Evolutionary conservation across 2,113 vertebrate genomes (phyloP).

Genomic region (Ellobius talpinus): DNA sequence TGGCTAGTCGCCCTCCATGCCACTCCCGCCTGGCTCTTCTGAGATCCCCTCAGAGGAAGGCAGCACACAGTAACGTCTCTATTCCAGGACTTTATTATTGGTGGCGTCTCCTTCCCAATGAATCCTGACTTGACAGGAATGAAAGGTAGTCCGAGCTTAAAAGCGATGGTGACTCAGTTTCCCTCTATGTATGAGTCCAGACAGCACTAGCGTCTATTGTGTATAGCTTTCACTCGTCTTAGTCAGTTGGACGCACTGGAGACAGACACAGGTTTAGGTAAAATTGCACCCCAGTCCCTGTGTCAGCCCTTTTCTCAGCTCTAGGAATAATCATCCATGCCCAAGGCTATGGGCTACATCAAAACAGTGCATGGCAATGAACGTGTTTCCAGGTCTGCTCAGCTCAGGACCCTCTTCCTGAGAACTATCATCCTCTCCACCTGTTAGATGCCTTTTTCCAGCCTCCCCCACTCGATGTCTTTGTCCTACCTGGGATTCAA

Average conservation of each 20-base stretch:
- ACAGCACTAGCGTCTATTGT: background rate
- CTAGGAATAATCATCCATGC: background rate
- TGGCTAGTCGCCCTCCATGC: background rate
- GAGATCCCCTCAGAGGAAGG: background rate
- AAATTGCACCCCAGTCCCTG: background rate
- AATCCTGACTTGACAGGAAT: conserved; percentile 33
- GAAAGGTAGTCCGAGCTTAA: background rate
- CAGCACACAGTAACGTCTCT: background rate
- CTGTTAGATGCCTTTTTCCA: too few species aligned
- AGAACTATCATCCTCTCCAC: background rate
- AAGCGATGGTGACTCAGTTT: background rate
- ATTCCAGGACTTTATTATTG: background rate
- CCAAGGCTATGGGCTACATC: background rate
- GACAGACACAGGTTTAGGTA: background rate
- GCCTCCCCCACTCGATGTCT: background rate
- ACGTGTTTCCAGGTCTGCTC: background rate
- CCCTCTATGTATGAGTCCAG: background rate
- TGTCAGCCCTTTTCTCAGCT: background rate
- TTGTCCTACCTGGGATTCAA: background rate
- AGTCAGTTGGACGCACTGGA: background rate
- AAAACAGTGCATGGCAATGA: background rate
- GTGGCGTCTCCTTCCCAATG: background rate
- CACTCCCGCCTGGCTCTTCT: background rate
- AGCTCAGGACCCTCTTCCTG: background rate
- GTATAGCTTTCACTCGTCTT: background rate